Conservation (phyloP, 1,140 invertebrate genomes). For the Epicauta chinensis region DNA sequence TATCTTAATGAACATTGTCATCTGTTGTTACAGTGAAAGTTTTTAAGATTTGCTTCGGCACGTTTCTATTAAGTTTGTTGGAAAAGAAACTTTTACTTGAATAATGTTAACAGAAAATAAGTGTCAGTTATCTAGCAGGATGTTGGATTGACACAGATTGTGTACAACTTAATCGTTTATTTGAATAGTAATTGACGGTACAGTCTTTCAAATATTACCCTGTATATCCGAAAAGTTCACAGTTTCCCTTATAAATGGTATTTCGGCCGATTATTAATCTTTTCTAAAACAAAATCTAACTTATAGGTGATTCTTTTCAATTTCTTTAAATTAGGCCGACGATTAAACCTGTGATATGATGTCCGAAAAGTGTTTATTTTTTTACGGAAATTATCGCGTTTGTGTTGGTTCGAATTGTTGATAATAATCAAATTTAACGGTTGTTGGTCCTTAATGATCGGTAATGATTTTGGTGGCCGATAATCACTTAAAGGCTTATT, state of each 20-base stretch:
- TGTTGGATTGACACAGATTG: no score
- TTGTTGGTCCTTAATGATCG: background rate
- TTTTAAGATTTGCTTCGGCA: background rate
- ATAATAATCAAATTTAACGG: constrained; percentile 13
- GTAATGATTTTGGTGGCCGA: background rate
- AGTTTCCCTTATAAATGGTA: background rate
- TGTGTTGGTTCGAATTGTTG: constrained; percentile 14
- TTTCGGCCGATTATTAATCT: constrained; percentile 1
- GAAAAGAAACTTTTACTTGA: no score
- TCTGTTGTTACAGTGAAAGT: background rate
- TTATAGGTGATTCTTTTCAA: constrained; percentile 7
- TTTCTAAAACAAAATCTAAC: background rate
- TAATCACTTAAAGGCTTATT: background rate
- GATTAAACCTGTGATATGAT: background rate
- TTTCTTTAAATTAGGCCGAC: constrained; percentile 11
- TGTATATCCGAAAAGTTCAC: no score
- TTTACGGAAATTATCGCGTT: background rate
- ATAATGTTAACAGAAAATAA: no score
- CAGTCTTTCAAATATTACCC: no score
- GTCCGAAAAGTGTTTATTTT: background rate
- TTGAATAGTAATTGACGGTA: no score
- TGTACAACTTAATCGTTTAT: no score
- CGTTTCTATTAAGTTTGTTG: no score
- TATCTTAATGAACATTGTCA: background rate
- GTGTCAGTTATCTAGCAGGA: no score